Conservation (phyloP, 2,797 vertebrate genomes). For the Phataginus tricuspis region DNA sequence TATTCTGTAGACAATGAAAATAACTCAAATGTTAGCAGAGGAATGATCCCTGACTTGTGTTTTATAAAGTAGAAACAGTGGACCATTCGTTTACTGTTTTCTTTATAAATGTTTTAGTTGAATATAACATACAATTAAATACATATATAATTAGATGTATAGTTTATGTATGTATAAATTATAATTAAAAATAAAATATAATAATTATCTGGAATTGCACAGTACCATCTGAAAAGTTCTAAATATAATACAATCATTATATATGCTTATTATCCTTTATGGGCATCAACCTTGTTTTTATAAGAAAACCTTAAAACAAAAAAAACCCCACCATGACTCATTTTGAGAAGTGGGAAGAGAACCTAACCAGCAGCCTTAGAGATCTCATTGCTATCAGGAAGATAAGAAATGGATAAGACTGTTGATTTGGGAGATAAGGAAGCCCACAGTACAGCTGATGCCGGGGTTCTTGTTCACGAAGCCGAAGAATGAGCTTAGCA, state of each 20-base stretch:
- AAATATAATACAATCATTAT: neutral
- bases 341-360: slow-evolving; percentile 21
- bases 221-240: neutral
- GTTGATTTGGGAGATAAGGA: neutral
- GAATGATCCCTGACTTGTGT: neutral
- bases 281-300: slow-evolving; percentile 5
- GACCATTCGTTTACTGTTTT: neutral
- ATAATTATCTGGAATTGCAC: neutral
- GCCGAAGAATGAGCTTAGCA: no score
- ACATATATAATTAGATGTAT: no score
- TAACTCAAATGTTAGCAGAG: neutral
- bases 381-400: neutral
- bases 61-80: slow-evolving; percentile 23
- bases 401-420: neutral
- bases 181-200: neutral
- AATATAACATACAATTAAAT: neutral
- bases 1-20: neutral
- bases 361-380: neutral
- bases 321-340: slow-evolving; percentile 24
- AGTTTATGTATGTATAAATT: no score
- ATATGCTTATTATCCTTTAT: neutral
- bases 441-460: neutral
- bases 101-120: neutral
- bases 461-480: no score
- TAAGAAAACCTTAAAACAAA: neutral